Conservation (phyloP, 2,113 vertebrate species). For the Miniopterus natalensis region DNA sequence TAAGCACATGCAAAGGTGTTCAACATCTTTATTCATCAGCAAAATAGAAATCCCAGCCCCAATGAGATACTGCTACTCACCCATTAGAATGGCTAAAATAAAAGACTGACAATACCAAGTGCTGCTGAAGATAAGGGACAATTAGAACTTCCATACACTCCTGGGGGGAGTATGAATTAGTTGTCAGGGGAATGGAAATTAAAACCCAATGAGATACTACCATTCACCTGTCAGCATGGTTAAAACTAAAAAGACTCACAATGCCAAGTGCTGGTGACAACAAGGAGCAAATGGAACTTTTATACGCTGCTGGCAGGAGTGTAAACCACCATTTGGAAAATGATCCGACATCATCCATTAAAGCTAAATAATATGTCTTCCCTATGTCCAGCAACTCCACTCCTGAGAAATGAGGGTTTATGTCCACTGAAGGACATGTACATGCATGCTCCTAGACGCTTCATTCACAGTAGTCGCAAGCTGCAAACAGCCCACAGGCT, state of each 20-base stretch:
- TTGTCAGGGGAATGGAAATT: neutral
- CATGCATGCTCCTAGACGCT: accelerated
- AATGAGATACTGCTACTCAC: neutral
- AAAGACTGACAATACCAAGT: neutral
- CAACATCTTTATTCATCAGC: neutral
- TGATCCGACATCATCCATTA: neutral
- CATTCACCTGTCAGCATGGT: neutral
- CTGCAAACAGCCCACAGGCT: neutral
- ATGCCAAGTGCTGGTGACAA: neutral
- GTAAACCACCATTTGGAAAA: neutral
- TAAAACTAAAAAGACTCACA: neutral
- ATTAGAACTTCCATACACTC: accelerated
- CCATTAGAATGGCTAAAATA: neutral
- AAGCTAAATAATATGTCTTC: neutral
- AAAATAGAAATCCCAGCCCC: neutral
- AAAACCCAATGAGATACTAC: neutral
- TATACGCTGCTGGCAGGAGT: too few species aligned
- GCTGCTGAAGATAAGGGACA: neutral
- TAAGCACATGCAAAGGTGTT: neutral
- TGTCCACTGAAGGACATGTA: too few species aligned
- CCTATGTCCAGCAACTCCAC: neutral
- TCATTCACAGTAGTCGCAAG: neutral
- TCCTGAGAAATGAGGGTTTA: neutral
- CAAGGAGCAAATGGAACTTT: neutral
- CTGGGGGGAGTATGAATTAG: neutral